phyloP scores from a whole-genome alignment of 2,113 vertebrate genomes.

The Polypterus senegalus region DNA sequence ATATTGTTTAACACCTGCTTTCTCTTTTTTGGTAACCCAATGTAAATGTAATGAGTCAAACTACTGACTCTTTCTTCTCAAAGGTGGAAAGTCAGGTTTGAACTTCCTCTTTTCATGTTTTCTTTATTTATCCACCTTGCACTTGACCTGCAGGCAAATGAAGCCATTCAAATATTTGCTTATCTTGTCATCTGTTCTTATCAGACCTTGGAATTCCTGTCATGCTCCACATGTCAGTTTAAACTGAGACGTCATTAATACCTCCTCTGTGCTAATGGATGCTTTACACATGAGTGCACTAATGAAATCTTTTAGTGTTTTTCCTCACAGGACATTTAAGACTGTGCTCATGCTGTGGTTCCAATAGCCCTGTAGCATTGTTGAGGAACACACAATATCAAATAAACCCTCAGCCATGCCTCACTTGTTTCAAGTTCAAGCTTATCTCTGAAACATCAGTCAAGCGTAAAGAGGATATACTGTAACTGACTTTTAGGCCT shows the following conservation, averaged over 20 bases:
- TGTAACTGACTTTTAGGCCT: slow-evolving; percentile 48
- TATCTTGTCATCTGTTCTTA: slow-evolving; percentile 61
- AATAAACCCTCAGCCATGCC: slow-evolving; percentile 61
- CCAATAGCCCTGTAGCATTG: slow-evolving; percentile 42
- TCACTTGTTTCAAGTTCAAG: slow-evolving; percentile 69
- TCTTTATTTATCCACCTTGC: slow-evolving; percentile 17
- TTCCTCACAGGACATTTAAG: slow-evolving; percentile 65
- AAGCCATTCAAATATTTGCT: slow-evolving; percentile 68
- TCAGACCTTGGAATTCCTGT: slow-evolving; percentile 61
- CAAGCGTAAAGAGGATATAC: slow-evolving; percentile 55
- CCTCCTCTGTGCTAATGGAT: slow-evolving; percentile 59
- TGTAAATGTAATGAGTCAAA: too few relatives aligned
- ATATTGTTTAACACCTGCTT: too few relatives aligned
- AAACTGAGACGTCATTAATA: slow-evolving; percentile 67
- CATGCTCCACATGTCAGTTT: slow-evolving; percentile 62
- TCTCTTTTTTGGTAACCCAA: too few relatives aligned
- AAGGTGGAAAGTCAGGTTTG: slow-evolving; percentile 34
- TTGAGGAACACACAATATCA: slow-evolving; percentile 62
- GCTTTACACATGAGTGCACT: slow-evolving; percentile 62
- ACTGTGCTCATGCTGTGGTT: slow-evolving; percentile 45
- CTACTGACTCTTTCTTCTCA: not conserved
- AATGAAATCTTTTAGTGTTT: slow-evolving; percentile 73
- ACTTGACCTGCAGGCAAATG: slow-evolving; percentile 55
- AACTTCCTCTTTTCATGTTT: slow-evolving; percentile 25
- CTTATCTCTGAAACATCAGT: slow-evolving; percentile 62